Conservation (phyloP, 2,888 invertebrate species). For the Spisula subtruncata region DNA sequence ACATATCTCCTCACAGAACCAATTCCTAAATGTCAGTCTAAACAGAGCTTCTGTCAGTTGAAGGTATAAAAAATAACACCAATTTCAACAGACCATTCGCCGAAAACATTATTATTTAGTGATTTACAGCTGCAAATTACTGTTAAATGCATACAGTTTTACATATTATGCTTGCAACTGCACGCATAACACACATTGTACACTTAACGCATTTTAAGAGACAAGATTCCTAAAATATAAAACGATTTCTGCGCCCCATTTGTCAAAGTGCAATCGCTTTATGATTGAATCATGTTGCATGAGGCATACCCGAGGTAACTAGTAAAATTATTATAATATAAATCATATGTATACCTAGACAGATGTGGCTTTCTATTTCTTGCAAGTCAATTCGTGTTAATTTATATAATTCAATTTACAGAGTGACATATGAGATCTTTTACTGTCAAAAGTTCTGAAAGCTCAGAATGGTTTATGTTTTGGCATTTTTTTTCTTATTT, state of each 20-base stretch:
- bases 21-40: constrained; percentile 40
- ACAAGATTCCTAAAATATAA: not conserved
- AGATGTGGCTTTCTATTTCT: not conserved
- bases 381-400: not conserved
- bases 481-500: too few relatives aligned
- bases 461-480: too few relatives aligned
- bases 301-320: not conserved
- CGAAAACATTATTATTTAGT: constrained; percentile 11
- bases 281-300: constrained; percentile 16
- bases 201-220: not conserved
- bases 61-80: constrained; percentile 9
- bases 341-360: not conserved
- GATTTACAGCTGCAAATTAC: constrained; percentile 4
- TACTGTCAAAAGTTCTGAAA: not conserved
- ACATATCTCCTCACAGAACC: constrained; percentile 24
- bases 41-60: constrained; percentile 32
- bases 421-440: not conserved
- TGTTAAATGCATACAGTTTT: not conserved
- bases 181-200: not conserved
- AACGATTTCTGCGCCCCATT: not conserved
- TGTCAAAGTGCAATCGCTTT: not conserved
- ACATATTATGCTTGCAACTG: not conserved
- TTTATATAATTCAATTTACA: constrained; percentile 13
- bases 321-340: not conserved
- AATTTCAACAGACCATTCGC: constrained; percentile 22